These are phyloP conservation scores for Epinotia ramella DNA, from an alignment of 2,888 invertebrate genomes.

Conservation along the genomic window DNA sequence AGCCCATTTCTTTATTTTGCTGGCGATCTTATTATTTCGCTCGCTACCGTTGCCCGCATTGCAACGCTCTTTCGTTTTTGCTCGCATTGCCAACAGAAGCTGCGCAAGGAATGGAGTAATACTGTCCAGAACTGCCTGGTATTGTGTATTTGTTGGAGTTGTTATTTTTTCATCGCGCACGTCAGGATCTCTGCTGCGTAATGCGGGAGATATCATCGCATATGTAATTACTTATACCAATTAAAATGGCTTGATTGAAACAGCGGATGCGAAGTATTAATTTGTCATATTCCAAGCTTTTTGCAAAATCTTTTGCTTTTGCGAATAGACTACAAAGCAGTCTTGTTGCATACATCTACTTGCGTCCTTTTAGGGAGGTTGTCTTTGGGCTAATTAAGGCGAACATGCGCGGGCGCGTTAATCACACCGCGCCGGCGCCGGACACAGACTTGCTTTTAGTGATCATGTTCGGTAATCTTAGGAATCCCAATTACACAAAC, in stretches of 20 bases:
- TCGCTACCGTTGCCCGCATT: slow-evolving; percentile 83
- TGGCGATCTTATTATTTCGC: slow-evolving; percentile 85
- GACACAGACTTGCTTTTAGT: slow-evolving; percentile 50
- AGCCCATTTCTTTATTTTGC: slow-evolving; percentile 83
- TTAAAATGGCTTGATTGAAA: slow-evolving; percentile 59
- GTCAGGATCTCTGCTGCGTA: slow-evolving; percentile 70
- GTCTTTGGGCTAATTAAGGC: slow-evolving; percentile 51
- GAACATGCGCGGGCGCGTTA: slow-evolving; percentile 50
- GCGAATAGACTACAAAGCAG: slow-evolving; percentile 19
- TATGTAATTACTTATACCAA: slow-evolving; percentile 63
- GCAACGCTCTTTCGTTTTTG: slow-evolving; percentile 78
- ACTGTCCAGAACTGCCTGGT: slow-evolving; percentile 74
- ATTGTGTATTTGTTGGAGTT: slow-evolving; percentile 79
- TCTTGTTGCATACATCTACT: slow-evolving; percentile 32
- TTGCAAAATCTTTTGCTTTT: slow-evolving; percentile 6
- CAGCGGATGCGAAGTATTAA: slow-evolving; percentile 61
- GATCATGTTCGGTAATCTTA: slow-evolving; percentile 73
- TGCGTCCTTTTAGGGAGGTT: slow-evolving; percentile 49
- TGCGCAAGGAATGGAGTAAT: slow-evolving; percentile 81
- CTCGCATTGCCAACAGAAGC: slow-evolving; percentile 64
- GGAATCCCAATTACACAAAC: slow-evolving; percentile 74
- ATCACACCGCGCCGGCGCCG: slow-evolving; percentile 46
- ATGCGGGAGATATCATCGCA: slow-evolving; percentile 65
- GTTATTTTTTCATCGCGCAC: slow-evolving; percentile 67
- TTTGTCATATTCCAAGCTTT: slow-evolving; percentile 49